Evolutionary conservation across 2,113 vertebrate genomes (phyloP).

Genomic region (Otocyon megalotis): DNA sequence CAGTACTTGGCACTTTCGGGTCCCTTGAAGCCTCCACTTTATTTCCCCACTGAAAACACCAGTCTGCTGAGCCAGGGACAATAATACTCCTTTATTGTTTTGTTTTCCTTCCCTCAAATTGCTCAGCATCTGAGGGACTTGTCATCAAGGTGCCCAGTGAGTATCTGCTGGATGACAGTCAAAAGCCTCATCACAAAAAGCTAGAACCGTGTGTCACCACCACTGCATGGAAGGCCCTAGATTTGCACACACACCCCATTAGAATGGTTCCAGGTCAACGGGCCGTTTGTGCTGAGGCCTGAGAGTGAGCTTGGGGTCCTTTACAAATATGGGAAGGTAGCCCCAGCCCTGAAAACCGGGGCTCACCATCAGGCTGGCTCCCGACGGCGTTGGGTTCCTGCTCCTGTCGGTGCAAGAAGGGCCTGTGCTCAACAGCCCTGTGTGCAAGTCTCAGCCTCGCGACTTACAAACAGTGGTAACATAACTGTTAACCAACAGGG

Average conservation of each 20-base stretch:
- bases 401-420: no score
- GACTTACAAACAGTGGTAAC: no score
- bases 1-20: rapidly evolving
- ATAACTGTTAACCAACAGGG: not conserved
- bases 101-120: not conserved
- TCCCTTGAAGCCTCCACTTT: not conserved
- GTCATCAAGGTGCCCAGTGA: no score
- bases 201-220: rapidly evolving
- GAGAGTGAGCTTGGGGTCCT: not conserved
- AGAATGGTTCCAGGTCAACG: rapidly evolving
- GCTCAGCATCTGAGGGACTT: not conserved
- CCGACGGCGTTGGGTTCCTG: rapidly evolving
- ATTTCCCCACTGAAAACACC: not conserved
- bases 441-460: not conserved
- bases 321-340: not conserved
- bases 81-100: rapidly evolving
- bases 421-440: not conserved
- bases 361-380: rapidly evolving
- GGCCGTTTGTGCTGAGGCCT: not conserved
- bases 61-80: not conserved
- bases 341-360: not conserved
- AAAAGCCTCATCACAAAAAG: not conserved
- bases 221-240: rapidly evolving
- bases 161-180: rapidly evolving
- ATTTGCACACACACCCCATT: no score